phyloP scores from a whole-genome alignment of 2,113 vertebrate species.

The Campylomormyrus tamandua region DNA sequence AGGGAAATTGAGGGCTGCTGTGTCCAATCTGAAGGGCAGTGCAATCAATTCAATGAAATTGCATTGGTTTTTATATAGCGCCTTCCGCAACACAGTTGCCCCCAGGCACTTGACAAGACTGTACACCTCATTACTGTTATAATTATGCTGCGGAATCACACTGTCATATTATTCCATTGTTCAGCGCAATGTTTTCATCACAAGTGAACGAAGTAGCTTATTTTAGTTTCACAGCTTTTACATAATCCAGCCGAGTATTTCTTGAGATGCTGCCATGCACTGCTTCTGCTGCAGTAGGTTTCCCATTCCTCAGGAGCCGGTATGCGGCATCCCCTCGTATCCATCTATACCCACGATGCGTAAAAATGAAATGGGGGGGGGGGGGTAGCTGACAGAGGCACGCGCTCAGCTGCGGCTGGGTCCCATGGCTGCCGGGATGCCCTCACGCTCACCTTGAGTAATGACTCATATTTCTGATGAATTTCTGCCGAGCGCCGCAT shows the following conservation, averaged over 20 bases:
- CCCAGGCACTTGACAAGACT: not conserved
- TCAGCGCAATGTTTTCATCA: not conserved
- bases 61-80: not conserved
- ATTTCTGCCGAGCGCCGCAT: not conserved
- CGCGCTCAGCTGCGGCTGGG: not conserved
- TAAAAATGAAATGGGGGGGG: not conserved
- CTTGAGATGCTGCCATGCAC: not conserved
- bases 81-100: not conserved
- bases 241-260: not conserved
- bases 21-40: not conserved
- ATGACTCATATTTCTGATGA: slow-evolving; percentile 3
- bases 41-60: not conserved
- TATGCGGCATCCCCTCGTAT: not conserved
- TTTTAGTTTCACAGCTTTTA: not conserved
- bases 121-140: not conserved
- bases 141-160: not conserved
- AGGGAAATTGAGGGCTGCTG: not conserved
- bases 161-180: not conserved
- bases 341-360: not conserved
- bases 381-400: not conserved
- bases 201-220: not conserved
- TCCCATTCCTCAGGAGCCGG: not conserved
- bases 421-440: not conserved
- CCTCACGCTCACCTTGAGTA: not conserved
- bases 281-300: not conserved